Percentiles rank a stretch among this genome's conserved stretches.
Conservation (phyloP, 1,140 invertebrate genomes). For the Brachionus calyciflorus region DNA sequence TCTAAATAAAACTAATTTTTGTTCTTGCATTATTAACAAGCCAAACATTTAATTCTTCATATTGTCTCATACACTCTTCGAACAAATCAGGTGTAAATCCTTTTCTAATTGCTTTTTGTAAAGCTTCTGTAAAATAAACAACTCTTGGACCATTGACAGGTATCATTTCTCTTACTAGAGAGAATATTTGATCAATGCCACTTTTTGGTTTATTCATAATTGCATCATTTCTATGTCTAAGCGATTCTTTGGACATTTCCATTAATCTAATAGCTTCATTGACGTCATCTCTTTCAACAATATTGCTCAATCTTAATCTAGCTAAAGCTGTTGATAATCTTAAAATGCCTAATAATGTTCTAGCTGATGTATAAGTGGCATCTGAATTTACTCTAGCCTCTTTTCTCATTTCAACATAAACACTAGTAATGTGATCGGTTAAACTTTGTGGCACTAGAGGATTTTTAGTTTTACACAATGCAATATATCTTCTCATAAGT, state of each 20-base stretch:
- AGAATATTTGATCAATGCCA: constrained; percentile 73
- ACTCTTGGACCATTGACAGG: constrained; percentile 66
- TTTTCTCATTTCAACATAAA: constrained; percentile 87
- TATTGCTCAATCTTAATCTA: constrained; percentile 76
- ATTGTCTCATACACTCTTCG: constrained; percentile 84
- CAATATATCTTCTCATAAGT: constrained; percentile 73
- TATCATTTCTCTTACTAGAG: constrained; percentile 76
- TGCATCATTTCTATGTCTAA: background rate
- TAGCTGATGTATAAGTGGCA: constrained; percentile 71
- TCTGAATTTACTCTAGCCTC: constrained; percentile 68
- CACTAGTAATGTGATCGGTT: constrained; percentile 84
- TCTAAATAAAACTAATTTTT: constrained; percentile 42
- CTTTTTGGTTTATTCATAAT: background rate
- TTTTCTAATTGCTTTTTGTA: constrained; percentile 79
- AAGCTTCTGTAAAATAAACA: constrained; percentile 71
- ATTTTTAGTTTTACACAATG: constrained; percentile 81
- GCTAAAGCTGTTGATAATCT: constrained; percentile 89
- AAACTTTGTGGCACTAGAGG: constrained; percentile 73
- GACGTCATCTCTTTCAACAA: constrained; percentile 88
- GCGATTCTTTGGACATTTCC: constrained; percentile 72
- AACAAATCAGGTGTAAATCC: constrained; percentile 85
- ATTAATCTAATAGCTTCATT: constrained; percentile 88
- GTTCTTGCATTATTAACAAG: constrained; percentile 70
- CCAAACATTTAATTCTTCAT: constrained; percentile 92
- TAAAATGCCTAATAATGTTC: constrained; percentile 87